Percentiles rank a stretch among this genome's conserved stretches.
These are phyloP conservation scores for Hippopotamyrus pictus DNA, from an alignment of 2,797 vertebrate genomes.

Conservation along the genomic window DNA sequence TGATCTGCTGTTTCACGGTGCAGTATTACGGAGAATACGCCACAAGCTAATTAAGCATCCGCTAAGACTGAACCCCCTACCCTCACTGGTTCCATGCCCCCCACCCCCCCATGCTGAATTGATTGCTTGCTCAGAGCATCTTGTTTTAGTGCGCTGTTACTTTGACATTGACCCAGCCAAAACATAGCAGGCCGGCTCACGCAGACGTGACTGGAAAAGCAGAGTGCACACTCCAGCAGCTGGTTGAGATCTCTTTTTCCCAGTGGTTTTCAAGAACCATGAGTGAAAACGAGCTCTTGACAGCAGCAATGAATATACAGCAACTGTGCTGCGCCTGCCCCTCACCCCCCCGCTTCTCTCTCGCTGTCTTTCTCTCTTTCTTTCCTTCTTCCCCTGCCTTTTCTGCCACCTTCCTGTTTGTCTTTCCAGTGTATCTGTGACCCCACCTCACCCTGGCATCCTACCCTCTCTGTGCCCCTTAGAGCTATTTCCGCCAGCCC, in stretches of 20 bases:
- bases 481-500: neutral
- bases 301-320: constrained; percentile 45
- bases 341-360: constrained; percentile 16
- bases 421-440: constrained; percentile 21
- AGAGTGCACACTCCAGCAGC: constrained; percentile 9
- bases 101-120: constrained; percentile 30
- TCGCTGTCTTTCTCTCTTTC: neutral
- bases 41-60: constrained; percentile 36
- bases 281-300: constrained; percentile 47
- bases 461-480: neutral
- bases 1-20: constrained; percentile 24
- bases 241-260: constrained; percentile 34
- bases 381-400: neutral
- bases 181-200: constrained; percentile 25
- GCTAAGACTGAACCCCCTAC: constrained; percentile 25
- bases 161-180: constrained; percentile 44
- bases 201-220: constrained; percentile 41
- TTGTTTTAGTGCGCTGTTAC: constrained; percentile 38
- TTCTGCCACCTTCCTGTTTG: constrained; percentile 11
- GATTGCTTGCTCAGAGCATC: constrained; percentile 20
- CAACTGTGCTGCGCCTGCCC: constrained; percentile 27
- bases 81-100: constrained; percentile 16
- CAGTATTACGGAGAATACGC: constrained; percentile 26
- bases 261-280: constrained; percentile 40
- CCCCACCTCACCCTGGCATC: constrained; percentile 12